Percentiles rank a stretch among this genome's conserved stretches.
Conservation (phyloP, 2,797 vertebrate genomes). For the Phalloptychus januarius region DNA sequence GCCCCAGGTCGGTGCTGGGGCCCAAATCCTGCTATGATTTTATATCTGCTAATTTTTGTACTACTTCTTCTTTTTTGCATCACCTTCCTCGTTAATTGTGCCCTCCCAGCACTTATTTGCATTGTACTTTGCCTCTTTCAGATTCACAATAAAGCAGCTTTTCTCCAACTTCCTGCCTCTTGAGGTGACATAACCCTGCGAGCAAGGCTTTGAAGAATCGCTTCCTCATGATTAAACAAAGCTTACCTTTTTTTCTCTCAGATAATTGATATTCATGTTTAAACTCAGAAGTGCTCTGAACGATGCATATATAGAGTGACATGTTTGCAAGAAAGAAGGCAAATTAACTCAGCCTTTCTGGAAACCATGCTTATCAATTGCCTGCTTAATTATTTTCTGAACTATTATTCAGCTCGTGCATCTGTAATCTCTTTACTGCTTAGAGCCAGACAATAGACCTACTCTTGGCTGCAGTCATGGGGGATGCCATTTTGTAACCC, state of each 20-base stretch:
- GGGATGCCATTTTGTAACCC: conserved; percentile 69
- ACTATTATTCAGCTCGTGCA: conserved; percentile 58
- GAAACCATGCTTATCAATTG: conserved; percentile 60
- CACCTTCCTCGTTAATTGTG: conserved; percentile 35
- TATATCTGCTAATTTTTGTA: conserved; percentile 7
- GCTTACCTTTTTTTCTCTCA: conserved; percentile 19
- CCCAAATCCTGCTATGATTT: neutral
- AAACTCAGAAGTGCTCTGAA: conserved; percentile 31
- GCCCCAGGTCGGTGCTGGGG: too few relatives aligned
- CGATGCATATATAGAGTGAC: conserved; percentile 39
- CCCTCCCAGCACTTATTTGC: conserved; percentile 4
- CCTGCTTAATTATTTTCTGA: conserved; percentile 74
- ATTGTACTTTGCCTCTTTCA: conserved; percentile 10
- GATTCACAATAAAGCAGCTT: conserved; percentile 41
- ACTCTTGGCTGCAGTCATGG: conserved; percentile 45
- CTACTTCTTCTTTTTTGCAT: conserved; percentile 19
- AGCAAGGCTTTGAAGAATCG: conserved; percentile 47
- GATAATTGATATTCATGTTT: conserved; percentile 40
- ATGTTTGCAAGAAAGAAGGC: conserved; percentile 31
- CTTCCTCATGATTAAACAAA: conserved; percentile 60
- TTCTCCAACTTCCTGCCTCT: conserved; percentile 24
- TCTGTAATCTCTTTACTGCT: conserved; percentile 71
- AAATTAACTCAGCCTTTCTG: conserved; percentile 54
- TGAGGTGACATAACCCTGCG: conserved; percentile 33
- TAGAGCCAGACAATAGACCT: conserved; percentile 68